These are phyloP conservation scores for Cantharis rustica DNA, from an alignment of 2,888 invertebrate genomes.

Conservation along the genomic window DNA sequence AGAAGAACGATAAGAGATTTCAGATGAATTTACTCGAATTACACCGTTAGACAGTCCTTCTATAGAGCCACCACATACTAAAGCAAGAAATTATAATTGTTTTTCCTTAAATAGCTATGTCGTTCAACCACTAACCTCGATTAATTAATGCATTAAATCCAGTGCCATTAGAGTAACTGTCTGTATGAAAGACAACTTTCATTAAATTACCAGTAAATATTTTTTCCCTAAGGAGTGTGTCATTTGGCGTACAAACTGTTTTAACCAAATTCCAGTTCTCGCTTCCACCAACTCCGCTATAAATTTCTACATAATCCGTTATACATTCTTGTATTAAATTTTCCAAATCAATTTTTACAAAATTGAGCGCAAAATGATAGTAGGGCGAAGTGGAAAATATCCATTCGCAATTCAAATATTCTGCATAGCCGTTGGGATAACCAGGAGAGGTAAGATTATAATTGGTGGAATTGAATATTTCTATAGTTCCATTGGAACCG, in stretches of 20 bases:
- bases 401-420: slow-evolving; percentile 75
- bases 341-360: slow-evolving; percentile 67
- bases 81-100: not conserved
- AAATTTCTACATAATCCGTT: slow-evolving; percentile 68
- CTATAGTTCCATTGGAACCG: slow-evolving; percentile 42
- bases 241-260: slow-evolving; percentile 61
- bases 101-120: not conserved
- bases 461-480: slow-evolving; percentile 35
- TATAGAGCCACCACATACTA: slow-evolving; percentile 74
- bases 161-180: slow-evolving; percentile 62
- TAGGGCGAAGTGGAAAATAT: slow-evolving; percentile 64
- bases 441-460: slow-evolving; percentile 71
- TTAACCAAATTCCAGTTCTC: slow-evolving; percentile 61
- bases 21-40: slow-evolving; percentile 51
- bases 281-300: slow-evolving; percentile 54
- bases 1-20: not conserved
- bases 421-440: slow-evolving; percentile 71
- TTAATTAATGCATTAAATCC: slow-evolving; percentile 68
- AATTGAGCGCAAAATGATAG: slow-evolving; percentile 64
- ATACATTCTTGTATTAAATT: slow-evolving; percentile 56
- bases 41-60: slow-evolving; percentile 60
- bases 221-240: slow-evolving; percentile 37
- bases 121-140: not conserved
- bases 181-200: slow-evolving; percentile 71
- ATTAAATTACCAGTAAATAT: slow-evolving; percentile 61